Conservation (phyloP, 1,140 invertebrate species). For the Steinernema khuongi region DNA sequence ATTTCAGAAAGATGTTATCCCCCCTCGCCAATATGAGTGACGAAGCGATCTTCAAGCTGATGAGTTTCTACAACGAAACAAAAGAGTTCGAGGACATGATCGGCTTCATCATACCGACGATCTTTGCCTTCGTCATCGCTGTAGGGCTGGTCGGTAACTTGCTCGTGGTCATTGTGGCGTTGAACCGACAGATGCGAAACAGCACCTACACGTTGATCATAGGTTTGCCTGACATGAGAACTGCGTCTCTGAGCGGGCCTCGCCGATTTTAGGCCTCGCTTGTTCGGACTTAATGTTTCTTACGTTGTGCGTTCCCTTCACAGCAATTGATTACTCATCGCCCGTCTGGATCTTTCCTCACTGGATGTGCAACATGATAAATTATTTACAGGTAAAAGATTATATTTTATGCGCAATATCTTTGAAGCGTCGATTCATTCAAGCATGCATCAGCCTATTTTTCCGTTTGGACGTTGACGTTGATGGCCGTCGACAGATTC, state of each 20-base stretch:
- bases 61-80: conserved; percentile 53
- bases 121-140: conserved; percentile 49
- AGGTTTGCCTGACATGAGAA: conserved; percentile 24
- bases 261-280: conserved; percentile 44
- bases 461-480: conserved; percentile 84
- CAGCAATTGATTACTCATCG: conserved; percentile 78
- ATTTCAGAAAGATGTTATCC: not conserved
- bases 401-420: not conserved
- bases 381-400: conserved; percentile 50
- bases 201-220: conserved; percentile 55
- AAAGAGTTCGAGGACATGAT: conserved; percentile 45
- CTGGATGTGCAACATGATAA: conserved; percentile 54
- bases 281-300: conserved; percentile 84
- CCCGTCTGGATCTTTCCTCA: conserved; percentile 70
- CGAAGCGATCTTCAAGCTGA: conserved; percentile 22
- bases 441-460: conserved; percentile 77
- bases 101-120: conserved; percentile 51
- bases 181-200: conserved; percentile 55
- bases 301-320: conserved; percentile 89
- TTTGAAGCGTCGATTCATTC: conserved; percentile 18
- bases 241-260: not conserved
- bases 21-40: conserved; percentile 6
- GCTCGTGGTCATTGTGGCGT: conserved; percentile 50
- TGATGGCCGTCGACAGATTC: conserved; percentile 90
- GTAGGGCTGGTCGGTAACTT: conserved; percentile 52